A percentile compares a stretch with the other conserved stretches of the same genome.
These are phyloP conservation scores for Amphimallon solstitiale DNA, from an alignment of 2,888 invertebrate species.

Conservation along the genomic window DNA sequence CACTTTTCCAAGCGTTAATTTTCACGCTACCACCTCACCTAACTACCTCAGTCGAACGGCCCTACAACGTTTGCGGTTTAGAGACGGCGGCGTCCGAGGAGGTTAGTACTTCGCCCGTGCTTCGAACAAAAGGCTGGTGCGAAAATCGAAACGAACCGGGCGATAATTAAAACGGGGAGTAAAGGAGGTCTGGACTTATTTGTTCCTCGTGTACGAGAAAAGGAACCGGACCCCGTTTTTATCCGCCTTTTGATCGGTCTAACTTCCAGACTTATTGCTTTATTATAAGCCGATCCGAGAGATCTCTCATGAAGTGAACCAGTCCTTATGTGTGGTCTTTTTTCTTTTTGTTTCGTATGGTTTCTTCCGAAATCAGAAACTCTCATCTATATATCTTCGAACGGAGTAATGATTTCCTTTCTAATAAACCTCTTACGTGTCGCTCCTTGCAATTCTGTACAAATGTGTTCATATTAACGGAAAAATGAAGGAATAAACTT, in stretches of 20 bases:
- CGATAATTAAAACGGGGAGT: slow-evolving; percentile 20
- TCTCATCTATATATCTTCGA: no score
- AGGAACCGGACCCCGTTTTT: neutral
- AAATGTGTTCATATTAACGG: no score
- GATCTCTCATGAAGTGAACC: no score
- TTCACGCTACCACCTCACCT: neutral
- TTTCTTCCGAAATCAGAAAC: no score
- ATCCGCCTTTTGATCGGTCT: neutral
- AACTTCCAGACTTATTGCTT: slow-evolving; percentile 18
- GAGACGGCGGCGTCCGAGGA: no score
- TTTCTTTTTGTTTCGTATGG: no score
- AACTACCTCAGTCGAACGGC: slow-evolving; percentile 5
- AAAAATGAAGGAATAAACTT: no score
- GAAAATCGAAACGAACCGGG: neutral
- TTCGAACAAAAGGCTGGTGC: neutral
- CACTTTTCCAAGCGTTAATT: neutral
- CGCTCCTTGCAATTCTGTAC: no score
- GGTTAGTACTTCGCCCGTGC: neutral
- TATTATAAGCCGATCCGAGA: neutral
- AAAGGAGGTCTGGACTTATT: slow-evolving; percentile 7
- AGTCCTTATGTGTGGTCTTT: no score
- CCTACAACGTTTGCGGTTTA: no score
- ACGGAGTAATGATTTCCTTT: no score
- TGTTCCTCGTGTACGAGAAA: slow-evolving; percentile 1
- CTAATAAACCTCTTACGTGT: no score